Percentiles rank a stretch among this genome's conserved stretches.
These are phyloP conservation scores for Sarcophilus harrisii DNA, from an alignment of 2,797 vertebrate species.

Conservation along the genomic window DNA sequence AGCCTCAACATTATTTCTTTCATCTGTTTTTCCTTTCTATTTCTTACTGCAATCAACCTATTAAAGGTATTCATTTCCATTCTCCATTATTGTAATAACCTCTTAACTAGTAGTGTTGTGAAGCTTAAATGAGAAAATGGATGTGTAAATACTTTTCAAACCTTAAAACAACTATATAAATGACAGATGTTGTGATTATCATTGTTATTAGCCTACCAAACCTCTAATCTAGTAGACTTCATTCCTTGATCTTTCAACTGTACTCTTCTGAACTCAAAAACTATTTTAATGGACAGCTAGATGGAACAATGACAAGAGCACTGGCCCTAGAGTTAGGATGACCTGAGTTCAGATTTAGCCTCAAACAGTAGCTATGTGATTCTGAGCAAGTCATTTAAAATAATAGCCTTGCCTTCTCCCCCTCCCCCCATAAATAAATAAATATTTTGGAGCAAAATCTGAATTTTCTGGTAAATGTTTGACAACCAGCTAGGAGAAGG, in stretches of 20 bases:
- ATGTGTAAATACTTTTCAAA: background rate
- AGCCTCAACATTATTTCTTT: background rate
- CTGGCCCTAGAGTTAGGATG: too few species aligned
- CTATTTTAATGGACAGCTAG: too few species aligned
- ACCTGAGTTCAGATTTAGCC: too few species aligned
- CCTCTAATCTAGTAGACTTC: background rate
- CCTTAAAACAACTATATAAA: background rate
- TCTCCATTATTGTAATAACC: background rate
- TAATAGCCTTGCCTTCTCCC: too few species aligned
- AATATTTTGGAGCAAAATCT: too few species aligned
- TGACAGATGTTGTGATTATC: background rate
- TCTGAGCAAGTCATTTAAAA: too few species aligned
- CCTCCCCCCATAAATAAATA: too few species aligned
- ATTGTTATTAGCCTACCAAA: background rate
- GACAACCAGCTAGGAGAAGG: background rate
- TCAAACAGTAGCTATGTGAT: too few species aligned
- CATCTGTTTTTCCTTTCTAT: background rate
- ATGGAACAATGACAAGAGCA: too few species aligned
- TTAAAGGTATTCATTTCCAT: background rate
- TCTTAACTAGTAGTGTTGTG: background rate
- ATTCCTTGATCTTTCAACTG: background rate
- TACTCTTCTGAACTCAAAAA: background rate
- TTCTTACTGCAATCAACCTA: background rate
- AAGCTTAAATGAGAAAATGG: background rate
- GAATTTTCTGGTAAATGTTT: background rate